Base-by-base conservation (phyloP, 2,888 invertebrate species). In the Drosophila colorata region DNA sequence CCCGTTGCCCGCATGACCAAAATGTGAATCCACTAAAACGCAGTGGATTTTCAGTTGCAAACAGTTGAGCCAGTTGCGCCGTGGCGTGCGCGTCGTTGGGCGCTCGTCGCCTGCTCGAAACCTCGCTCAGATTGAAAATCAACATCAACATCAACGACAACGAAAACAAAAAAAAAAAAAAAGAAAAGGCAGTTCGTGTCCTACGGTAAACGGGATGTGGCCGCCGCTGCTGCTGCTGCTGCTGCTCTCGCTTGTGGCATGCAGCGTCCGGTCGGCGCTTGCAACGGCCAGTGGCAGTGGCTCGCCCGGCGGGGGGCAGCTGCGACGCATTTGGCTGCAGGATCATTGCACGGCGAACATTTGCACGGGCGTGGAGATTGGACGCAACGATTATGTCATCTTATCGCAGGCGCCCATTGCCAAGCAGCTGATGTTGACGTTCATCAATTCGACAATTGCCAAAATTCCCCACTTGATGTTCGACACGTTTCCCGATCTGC, bases 401-500 rank as follows among this genome's bases (percentile, higher is more conserved):
- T 74, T 91, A 13, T 91, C 91, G 11, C 90, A 90, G 57, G 77
- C 80, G 13, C 87, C 91, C 23, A 89, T 90, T 31, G 81, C 78
- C 25, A 91, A 91, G 59, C 89, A 87, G 38, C 71, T 90, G 18
- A 83, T 88, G 80, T 61, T 91, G 48, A 91, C 88, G 1, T 91
- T 91, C 52, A 66, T 92, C 38, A 92, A 92, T 48, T 91, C 91
- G 53, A 87, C 83, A 38, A 91, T 91, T 44, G 90, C 90, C 61
- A 91, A 92, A 64, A 91, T 91, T 61, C 91, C 91, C 33, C 91
- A 91, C 46, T 64, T 91, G 43, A 88, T 91, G 90, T 91, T 91
- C 63, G 91, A 91, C 49, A 91, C 91, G 1, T 91, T 91, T 76
- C 91, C 91, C 28, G 91, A 91, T 63, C 80, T 91, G 28, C 91